Percentiles rank a stretch among this genome's conserved stretches.
Conservation (phyloP, 2,797 vertebrate species). For the Zalophus californianus region DNA sequence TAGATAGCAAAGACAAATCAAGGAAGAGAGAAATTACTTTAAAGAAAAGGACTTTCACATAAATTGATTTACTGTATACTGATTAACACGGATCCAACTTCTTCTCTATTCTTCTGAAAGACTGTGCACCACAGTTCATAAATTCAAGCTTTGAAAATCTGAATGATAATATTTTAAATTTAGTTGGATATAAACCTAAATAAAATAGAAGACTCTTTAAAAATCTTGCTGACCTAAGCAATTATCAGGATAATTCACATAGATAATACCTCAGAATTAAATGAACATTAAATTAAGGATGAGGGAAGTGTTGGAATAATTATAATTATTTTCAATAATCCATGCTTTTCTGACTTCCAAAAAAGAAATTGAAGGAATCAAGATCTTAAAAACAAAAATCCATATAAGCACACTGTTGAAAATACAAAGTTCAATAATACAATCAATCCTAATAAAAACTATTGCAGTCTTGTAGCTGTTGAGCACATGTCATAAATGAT, state of each 20-base stretch:
- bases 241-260: not conserved
- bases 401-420: not conserved
- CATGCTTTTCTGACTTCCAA: not conserved
- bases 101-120: not conserved
- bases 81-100: not conserved
- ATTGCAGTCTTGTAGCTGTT: not conserved
- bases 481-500: not conserved
- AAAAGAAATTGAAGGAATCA: not conserved
- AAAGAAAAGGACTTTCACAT: not conserved
- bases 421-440: not conserved
- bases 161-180: not conserved
- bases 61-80: not conserved
- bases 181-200: not conserved
- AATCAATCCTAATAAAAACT: not conserved
- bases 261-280: not conserved
- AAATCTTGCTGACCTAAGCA: not conserved
- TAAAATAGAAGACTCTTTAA: not conserved
- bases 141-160: not conserved
- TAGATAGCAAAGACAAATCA: not conserved
- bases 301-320: not conserved
- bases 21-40: not conserved
- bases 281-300: not conserved
- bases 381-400: constrained; percentile 29
- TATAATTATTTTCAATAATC: not conserved
- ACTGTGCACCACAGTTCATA: not conserved